Evolutionary conservation across 2,113 vertebrate species (phyloP).

Genomic region (Callocephalon fimbriatum): DNA sequence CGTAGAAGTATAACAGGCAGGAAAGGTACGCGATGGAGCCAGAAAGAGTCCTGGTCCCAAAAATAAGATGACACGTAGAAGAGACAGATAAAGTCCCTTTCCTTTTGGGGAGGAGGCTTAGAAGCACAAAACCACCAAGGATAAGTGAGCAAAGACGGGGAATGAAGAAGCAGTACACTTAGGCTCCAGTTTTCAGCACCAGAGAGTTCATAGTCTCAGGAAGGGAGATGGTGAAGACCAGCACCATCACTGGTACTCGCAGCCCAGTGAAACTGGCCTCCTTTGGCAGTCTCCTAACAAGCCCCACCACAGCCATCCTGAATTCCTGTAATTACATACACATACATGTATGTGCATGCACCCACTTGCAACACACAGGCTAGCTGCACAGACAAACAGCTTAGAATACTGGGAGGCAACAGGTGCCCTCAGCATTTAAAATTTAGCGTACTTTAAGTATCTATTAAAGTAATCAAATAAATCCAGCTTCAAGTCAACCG

Average conservation of each 20-base stretch:
- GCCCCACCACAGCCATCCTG: background rate
- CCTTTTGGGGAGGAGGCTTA: background rate
- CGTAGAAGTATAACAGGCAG: background rate
- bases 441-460: background rate
- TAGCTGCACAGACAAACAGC: background rate
- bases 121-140: background rate
- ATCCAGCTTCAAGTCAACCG: background rate
- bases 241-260: rapidly evolving
- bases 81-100: background rate
- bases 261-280: background rate
- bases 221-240: rapidly evolving
- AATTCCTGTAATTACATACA: background rate
- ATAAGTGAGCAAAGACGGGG: rapidly evolving
- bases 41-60: background rate
- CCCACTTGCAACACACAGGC: rapidly evolving
- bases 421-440: background rate
- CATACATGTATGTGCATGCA: rapidly evolving
- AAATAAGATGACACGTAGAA: background rate
- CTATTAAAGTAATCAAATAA: background rate
- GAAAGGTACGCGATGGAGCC: background rate
- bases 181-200: background rate
- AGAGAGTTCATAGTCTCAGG: rapidly evolving
- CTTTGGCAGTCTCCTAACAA: background rate
- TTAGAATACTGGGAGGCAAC: background rate
- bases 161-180: background rate